These are phyloP conservation scores for Diceros bicornis DNA, from an alignment of 2,797 vertebrate genomes.

Conservation along the genomic window DNA sequence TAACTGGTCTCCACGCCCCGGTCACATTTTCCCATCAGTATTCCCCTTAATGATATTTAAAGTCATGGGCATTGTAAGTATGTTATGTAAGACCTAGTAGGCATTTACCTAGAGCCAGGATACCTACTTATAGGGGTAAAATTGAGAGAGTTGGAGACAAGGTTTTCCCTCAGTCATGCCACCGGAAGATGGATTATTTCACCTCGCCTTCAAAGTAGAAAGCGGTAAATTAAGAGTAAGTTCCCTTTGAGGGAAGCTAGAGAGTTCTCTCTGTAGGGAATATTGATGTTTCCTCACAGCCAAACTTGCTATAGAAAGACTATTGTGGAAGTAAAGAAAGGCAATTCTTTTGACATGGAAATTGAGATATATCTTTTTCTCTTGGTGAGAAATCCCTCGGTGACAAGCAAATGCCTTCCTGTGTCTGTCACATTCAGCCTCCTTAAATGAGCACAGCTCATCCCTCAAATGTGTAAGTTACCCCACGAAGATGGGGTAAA, in stretches of 20 bases:
- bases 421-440: not conserved
- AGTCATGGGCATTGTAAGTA: not conserved
- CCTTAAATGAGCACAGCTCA: conserved; percentile 35
- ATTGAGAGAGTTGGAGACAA: not conserved
- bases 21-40: not conserved
- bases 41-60: conserved; percentile 17
- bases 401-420: not conserved
- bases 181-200: conserved; percentile 37
- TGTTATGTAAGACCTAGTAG: not conserved
- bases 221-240: conserved; percentile 22
- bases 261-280: conserved; percentile 4
- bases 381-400: not conserved
- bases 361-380: conserved; percentile 1
- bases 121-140: not conserved
- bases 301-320: not conserved
- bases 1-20: not conserved
- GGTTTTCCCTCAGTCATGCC: not conserved
- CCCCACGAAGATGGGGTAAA: not conserved
- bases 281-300: not conserved
- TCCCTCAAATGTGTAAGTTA: not conserved
- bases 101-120: not conserved
- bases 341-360: conserved; percentile 31
- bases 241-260: not conserved
- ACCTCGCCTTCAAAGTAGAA: conserved; percentile 11
- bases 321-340: conserved; percentile 24